phyloP scores from a whole-genome alignment of 2,113 vertebrate species.

The Zosterops japonicus region DNA sequence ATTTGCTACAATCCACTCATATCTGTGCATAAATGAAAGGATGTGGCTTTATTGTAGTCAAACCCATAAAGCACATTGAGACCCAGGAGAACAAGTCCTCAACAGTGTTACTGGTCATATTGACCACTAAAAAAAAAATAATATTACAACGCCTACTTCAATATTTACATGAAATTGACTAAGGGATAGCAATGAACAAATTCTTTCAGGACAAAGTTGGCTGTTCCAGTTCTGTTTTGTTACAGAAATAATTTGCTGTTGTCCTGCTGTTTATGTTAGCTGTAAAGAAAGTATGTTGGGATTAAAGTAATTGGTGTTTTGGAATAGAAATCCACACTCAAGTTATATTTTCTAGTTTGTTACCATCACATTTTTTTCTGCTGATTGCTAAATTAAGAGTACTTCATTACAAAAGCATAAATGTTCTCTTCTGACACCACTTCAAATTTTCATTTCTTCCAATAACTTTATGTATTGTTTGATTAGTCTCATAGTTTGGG shows the following conservation, averaged over 20 bases:
- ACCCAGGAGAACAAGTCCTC: not conserved
- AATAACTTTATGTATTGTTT: not conserved
- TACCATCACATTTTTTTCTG: rapidly evolving
- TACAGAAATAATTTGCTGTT: not conserved
- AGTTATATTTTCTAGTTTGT: not conserved
- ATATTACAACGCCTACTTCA: not conserved
- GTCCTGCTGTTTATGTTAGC: not conserved
- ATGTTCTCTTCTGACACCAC: not conserved
- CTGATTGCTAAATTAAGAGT: rapidly evolving
- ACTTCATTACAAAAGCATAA: not conserved
- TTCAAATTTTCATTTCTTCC: not conserved
- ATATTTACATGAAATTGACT: not conserved
- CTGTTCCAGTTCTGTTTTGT: not conserved
- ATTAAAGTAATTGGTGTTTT: not conserved
- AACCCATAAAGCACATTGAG: not conserved
- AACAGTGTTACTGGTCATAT: not conserved
- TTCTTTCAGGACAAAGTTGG: not conserved
- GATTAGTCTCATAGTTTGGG: not conserved
- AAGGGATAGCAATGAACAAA: not conserved
- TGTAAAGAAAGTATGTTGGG: not conserved
- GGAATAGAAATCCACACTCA: not conserved
- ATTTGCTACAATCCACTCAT: not conserved
- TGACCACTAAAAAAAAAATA: not conserved
- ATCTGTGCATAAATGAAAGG: not conserved
- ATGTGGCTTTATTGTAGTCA: not conserved